phyloP scores from a whole-genome alignment of 1,140 invertebrate species.

The Neodiprion virginianus region DNA sequence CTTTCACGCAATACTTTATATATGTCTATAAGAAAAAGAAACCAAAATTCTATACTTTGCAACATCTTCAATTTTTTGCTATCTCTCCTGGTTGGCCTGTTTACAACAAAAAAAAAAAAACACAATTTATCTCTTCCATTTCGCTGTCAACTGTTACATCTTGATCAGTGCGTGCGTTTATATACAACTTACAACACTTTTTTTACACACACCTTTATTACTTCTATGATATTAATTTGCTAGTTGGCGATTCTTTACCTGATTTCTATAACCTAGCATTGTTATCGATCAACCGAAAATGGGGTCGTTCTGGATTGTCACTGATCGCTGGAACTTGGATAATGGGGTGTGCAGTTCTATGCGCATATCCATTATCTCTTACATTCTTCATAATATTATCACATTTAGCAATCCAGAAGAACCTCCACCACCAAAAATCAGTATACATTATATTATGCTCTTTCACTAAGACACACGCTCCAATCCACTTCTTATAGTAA shows the following conservation, averaged over 20 bases:
- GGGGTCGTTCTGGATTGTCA: neutral
- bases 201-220: too few species aligned
- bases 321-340: neutral
- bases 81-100: slow-evolving; percentile 23
- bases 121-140: too few species aligned
- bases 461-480: slow-evolving; percentile 50
- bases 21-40: neutral
- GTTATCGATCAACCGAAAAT: neutral
- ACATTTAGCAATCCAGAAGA: neutral
- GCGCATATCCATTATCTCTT: neutral
- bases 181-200: too few species aligned
- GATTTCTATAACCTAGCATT: neutral
- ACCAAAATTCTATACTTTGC: slow-evolving; percentile 19
- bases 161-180: too few species aligned
- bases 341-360: neutral
- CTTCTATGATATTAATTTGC: neutral
- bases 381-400: too few species aligned
- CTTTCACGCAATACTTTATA: slow-evolving; percentile 21
- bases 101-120: neutral
- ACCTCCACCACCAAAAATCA: neutral
- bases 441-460: slow-evolving; percentile 30
- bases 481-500: slow-evolving; percentile 64
- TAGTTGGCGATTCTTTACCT: neutral
- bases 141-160: too few species aligned
- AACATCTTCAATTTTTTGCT: slow-evolving; percentile 25